phyloP scores from a whole-genome alignment of 2,797 vertebrate species.

The Sebastes hubbsi region DNA sequence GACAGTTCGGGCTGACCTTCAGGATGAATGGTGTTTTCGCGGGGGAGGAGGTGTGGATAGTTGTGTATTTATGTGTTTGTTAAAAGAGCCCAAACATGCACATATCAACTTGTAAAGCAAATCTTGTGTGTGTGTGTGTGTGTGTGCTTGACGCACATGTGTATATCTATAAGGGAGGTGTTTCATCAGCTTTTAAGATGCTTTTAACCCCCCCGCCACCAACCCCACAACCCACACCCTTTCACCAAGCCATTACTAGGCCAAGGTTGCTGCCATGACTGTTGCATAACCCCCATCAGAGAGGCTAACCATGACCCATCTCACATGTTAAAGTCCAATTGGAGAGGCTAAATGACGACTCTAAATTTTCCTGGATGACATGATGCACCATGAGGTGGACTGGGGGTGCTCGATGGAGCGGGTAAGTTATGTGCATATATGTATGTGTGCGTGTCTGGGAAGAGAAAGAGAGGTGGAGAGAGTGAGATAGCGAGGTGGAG shows the following conservation, averaged over 20 bases:
- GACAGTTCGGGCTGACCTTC: slow-evolving; percentile 79
- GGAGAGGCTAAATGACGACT: slow-evolving; percentile 56
- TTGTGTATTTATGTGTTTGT: slow-evolving; percentile 14
- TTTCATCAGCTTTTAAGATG: slow-evolving; percentile 55
- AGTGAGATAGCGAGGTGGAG: background rate
- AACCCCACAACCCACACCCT: slow-evolving; percentile 13
- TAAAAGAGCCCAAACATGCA: background rate
- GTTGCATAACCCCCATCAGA: slow-evolving; percentile 74
- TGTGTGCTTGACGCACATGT: background rate
- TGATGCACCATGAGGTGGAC: slow-evolving; percentile 29
- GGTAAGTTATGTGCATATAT: slow-evolving; percentile 28
- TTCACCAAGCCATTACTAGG: slow-evolving; percentile 60
- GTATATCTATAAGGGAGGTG: slow-evolving; percentile 23
- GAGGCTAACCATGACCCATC: slow-evolving; percentile 65
- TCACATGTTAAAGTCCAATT: slow-evolving; percentile 67
- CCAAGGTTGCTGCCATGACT: slow-evolving; percentile 75
- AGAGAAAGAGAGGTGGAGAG: background rate
- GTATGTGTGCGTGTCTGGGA: slow-evolving; percentile 1
- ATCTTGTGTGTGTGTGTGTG: background rate
- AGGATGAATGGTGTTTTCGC: slow-evolving; percentile 16
- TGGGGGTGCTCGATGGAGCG: slow-evolving; percentile 23
- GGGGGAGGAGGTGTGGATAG: background rate
- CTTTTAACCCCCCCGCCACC: slow-evolving; percentile 53
- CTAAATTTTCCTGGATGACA: slow-evolving; percentile 68
- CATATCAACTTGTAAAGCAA: slow-evolving; percentile 12